These are phyloP conservation scores for Tichodroma muraria DNA, from an alignment of 2,113 vertebrate genomes.

Conservation along the genomic window DNA sequence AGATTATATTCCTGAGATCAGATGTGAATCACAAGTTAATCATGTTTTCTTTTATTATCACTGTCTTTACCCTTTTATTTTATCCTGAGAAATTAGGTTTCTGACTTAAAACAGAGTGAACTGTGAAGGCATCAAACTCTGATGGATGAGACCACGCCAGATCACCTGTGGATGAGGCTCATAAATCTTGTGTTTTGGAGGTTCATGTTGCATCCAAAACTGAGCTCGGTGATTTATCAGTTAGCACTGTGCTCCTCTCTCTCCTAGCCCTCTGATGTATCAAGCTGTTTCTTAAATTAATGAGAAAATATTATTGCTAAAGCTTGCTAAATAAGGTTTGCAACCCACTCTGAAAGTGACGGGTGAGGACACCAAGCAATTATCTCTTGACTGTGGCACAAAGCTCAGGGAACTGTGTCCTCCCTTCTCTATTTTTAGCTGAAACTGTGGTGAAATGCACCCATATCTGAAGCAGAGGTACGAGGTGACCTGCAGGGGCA, in stretches of 20 bases:
- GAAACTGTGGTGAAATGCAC: neutral
- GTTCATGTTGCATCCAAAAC: neutral
- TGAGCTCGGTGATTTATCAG: neutral
- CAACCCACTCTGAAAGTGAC: neutral
- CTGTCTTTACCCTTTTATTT: slow-evolving; percentile 55
- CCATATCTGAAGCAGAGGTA: neutral
- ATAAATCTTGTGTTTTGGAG: neutral
- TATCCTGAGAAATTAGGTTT: slow-evolving; percentile 41
- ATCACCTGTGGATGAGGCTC: neutral
- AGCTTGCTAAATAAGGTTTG: slow-evolving; percentile 15
- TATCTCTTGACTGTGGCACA: neutral
- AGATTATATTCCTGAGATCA: slow-evolving; percentile 58
- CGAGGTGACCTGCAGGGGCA: neutral
- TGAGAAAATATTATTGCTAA: neutral
- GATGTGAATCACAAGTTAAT: slow-evolving; percentile 62
- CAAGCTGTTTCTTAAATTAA: neutral
- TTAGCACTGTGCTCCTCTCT: neutral
- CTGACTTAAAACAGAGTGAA: neutral
- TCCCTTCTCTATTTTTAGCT: neutral
- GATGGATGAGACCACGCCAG: neutral
- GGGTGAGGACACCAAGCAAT: neutral
- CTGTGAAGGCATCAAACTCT: slow-evolving; percentile 35
- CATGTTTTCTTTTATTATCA: slow-evolving; percentile 53
- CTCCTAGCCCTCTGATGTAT: neutral
- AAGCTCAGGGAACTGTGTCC: neutral